Conservation (phyloP, 2,888 invertebrate genomes). For the Minunthozetes semirufus region DNA sequence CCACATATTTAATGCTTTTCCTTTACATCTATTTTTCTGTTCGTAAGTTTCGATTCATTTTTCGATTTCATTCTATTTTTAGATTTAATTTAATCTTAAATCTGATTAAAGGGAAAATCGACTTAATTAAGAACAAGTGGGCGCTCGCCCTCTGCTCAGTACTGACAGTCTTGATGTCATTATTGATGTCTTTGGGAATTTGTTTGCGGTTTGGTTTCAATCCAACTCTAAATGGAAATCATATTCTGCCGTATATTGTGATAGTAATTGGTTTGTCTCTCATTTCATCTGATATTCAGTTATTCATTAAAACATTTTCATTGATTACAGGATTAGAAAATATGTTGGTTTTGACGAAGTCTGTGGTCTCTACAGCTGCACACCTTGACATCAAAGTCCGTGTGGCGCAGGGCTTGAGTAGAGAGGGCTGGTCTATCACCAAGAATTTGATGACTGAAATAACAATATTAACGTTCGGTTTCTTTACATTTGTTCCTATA, state of each 20-base stretch:
- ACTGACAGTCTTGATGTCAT: conserved; percentile 67
- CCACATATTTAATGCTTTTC: conserved; percentile 77
- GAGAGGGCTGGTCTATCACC: conserved; percentile 95
- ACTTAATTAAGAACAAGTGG: conserved; percentile 77
- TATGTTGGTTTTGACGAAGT: conserved; percentile 78
- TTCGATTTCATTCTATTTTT: not conserved
- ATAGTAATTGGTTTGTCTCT: conserved; percentile 71
- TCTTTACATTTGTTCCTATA: conserved; percentile 90
- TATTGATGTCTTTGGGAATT: conserved; percentile 76
- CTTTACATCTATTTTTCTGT: conserved; percentile 92
- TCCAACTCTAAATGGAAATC: conserved; percentile 55
- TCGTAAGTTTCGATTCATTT: conserved; percentile 50
- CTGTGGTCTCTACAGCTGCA: conserved; percentile 79
- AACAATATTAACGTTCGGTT: conserved; percentile 79
- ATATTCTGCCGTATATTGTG: conserved; percentile 88
- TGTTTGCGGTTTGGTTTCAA: conserved; percentile 49
- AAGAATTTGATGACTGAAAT: conserved; percentile 90
- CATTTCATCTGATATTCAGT: no score
- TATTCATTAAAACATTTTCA: no score
- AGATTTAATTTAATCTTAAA: not conserved
- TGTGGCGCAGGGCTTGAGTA: conserved; percentile 80
- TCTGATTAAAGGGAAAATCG: conserved; percentile 64
- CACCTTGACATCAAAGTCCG: conserved; percentile 91
- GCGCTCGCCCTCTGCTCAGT: conserved; percentile 82
- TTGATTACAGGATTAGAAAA: conserved; percentile 54